These are phyloP conservation scores for Gymnobelideus leadbeateri DNA, from an alignment of 2,113 vertebrate species.

Conservation along the genomic window DNA sequence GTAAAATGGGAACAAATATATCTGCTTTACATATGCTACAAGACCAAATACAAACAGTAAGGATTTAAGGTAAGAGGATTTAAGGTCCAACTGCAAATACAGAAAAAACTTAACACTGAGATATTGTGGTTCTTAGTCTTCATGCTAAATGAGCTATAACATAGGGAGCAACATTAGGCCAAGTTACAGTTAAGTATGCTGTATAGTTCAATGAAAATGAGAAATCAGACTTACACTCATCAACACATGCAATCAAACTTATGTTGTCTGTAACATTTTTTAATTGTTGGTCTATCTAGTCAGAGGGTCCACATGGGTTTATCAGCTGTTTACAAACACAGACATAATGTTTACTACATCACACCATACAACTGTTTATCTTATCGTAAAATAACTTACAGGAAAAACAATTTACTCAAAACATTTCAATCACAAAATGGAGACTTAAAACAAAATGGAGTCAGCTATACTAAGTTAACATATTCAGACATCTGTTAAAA, in stretches of 20 bases:
- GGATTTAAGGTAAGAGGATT: neutral
- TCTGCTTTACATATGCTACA: neutral
- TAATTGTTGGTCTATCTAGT: neutral
- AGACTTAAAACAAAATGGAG: neutral
- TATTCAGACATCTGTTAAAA: neutral
- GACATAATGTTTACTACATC: neutral
- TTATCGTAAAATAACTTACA: neutral
- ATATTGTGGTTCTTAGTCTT: neutral
- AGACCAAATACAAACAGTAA: neutral
- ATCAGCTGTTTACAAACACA: neutral
- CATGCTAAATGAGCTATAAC: too few relatives aligned
- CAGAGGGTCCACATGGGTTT: neutral
- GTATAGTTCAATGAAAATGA: neutral
- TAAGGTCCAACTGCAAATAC: neutral
- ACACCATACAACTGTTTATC: neutral
- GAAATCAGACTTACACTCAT: neutral
- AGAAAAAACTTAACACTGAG: neutral
- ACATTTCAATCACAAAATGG: neutral
- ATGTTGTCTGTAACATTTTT: neutral
- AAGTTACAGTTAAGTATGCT: neutral
- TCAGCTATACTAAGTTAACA: neutral
- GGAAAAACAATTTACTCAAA: neutral
- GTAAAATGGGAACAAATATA: neutral
- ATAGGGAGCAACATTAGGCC: neutral
- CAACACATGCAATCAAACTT: neutral